Conservation (phyloP, 1,140 invertebrate species). For the Orchesella cincta region DNA sequence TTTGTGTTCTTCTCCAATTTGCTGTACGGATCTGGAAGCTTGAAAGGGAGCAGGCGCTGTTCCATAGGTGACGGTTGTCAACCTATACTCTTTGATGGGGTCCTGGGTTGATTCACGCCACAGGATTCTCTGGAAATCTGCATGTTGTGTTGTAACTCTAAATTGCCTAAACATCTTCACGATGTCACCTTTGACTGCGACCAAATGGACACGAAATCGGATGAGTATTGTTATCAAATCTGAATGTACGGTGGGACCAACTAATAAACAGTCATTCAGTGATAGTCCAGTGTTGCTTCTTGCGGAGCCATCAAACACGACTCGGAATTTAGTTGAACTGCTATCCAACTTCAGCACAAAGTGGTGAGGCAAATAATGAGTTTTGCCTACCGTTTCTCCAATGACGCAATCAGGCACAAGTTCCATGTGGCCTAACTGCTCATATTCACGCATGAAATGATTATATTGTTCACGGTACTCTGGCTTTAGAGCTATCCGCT, state of each 20-base stretch:
- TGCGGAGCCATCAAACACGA: slow-evolving; percentile 51
- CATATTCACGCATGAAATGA: slow-evolving; percentile 54
- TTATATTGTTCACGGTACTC: slow-evolving; percentile 22
- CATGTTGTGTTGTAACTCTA: slow-evolving; percentile 31
- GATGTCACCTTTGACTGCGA: slow-evolving; percentile 56
- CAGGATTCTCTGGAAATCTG: slow-evolving; percentile 41
- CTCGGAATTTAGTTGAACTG: slow-evolving; percentile 47
- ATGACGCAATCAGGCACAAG: background rate
- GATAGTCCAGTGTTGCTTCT: slow-evolving; percentile 43
- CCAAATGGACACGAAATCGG: slow-evolving; percentile 54
- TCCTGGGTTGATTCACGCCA: slow-evolving; percentile 36
- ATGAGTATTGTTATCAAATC: slow-evolving; percentile 56
- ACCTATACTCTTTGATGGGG: background rate
- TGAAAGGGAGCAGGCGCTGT: background rate
- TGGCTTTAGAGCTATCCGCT: background rate
- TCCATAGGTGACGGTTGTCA: background rate
- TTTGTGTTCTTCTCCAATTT: background rate
- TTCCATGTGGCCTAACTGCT: slow-evolving; percentile 53
- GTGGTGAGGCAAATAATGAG: background rate
- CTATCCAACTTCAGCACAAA: background rate
- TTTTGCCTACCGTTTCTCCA: background rate
- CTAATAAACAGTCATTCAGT: slow-evolving; percentile 50
- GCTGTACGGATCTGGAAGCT: background rate
- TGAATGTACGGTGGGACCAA: slow-evolving; percentile 55
- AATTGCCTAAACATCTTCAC: slow-evolving; percentile 55